Conservation (phyloP, 2,113 vertebrate genomes). For the Sterrhoptilus dennistouni region DNA sequence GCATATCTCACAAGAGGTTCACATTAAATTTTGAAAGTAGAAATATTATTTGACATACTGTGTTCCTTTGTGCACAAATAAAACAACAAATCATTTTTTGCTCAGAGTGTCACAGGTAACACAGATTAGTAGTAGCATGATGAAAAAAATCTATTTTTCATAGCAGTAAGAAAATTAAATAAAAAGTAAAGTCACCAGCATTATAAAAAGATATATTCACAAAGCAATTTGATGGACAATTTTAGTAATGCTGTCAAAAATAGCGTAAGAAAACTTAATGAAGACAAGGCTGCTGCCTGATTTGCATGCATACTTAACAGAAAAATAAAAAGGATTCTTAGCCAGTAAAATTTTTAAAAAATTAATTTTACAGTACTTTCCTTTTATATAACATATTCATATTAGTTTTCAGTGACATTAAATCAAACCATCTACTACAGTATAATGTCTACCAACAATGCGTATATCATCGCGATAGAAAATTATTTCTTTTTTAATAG, state of each 20-base stretch:
- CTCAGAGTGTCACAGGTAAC: not conserved
- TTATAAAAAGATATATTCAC: not conserved
- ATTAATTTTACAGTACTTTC: not conserved
- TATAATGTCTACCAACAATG: not conserved
- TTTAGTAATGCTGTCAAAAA: not conserved
- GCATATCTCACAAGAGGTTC: not conserved
- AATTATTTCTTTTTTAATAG: not conserved
- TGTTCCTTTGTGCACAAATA: not conserved
- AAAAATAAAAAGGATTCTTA: not conserved
- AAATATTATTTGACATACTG: not conserved
- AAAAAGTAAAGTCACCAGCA: not conserved
- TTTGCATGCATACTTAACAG: not conserved
- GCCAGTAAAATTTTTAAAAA: not conserved
- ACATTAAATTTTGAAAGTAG: not conserved
- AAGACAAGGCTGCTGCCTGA: not conserved
- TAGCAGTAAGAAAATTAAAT: not conserved
- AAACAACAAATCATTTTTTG: not conserved
- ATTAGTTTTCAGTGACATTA: not conserved
- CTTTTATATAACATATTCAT: not conserved
- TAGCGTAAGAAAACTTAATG: slow-evolving; percentile 9
- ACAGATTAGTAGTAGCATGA: not conserved
- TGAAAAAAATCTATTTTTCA: not conserved
- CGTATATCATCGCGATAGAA: not conserved
- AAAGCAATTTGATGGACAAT: not conserved
- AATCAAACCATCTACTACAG: not conserved